Evolutionary conservation across 2,888 invertebrate genomes (phyloP).

Genomic region (Aspidapion aeneum): DNA sequence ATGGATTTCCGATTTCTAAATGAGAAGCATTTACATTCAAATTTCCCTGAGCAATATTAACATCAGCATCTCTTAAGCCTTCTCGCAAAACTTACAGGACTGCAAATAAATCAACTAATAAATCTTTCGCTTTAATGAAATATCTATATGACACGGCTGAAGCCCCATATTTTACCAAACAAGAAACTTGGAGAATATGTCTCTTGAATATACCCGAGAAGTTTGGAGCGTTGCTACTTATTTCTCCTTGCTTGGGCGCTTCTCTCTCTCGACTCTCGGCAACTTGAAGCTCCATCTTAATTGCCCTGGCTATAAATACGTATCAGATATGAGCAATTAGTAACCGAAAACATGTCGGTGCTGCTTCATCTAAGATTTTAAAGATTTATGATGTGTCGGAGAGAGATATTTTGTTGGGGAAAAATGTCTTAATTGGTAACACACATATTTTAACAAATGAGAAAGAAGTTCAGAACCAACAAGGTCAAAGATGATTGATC

Average conservation of each 20-base stretch:
- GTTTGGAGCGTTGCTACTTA: slow-evolving; percentile 17
- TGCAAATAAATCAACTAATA: slow-evolving; percentile 42
- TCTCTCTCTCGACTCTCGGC: slow-evolving; percentile 33
- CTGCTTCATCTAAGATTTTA: slow-evolving; percentile 3
- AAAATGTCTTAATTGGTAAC: too few species aligned
- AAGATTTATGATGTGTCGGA: not conserved
- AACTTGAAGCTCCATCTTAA: slow-evolving; percentile 46
- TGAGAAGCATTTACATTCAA: too few species aligned
- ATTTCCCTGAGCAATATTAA: too few species aligned
- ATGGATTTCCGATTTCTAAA: too few species aligned
- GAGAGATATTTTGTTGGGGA: not conserved
- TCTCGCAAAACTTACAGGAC: not conserved
- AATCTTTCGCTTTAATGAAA: slow-evolving; percentile 48
- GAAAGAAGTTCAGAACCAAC: too few species aligned
- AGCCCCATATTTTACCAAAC: slow-evolving; percentile 38
- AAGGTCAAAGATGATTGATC: too few species aligned
- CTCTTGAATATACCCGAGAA: slow-evolving; percentile 33
- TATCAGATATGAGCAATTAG: slow-evolving; percentile 49
- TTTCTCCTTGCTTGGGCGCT: too few species aligned
- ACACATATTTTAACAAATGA: too few species aligned
- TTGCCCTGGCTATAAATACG: slow-evolving; percentile 46
- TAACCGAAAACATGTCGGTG: slow-evolving; percentile 34
- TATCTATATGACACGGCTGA: slow-evolving; percentile 47
- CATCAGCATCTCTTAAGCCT: not conserved
- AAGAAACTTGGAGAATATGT: slow-evolving; percentile 42